Base-by-base conservation (phyloP, 2,888 invertebrate genomes). In the Boloria euphrosyne region DNA sequence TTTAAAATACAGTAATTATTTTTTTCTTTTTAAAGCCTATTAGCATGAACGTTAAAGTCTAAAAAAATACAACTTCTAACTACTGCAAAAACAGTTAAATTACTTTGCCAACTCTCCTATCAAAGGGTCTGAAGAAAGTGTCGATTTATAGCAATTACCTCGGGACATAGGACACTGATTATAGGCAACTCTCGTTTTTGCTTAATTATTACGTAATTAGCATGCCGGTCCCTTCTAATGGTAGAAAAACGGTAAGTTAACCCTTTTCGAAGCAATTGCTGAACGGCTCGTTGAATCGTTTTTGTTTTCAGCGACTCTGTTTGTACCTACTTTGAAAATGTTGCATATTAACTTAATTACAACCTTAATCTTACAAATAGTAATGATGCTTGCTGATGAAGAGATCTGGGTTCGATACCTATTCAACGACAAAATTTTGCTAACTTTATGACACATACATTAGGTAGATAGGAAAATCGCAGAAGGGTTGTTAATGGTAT, bases 121-220 rank as follows among this genome's bases (percentile, higher is more conserved):
- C 52, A 59, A 65, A 65, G 58, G 58, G 38, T 59, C 51, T n/a
- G 38, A 38, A 31, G 51, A 61, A 69, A 68, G 70, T 65, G 64
- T 69, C 69, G 58, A 69, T 69, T 71, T 69, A 60, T 66, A 69
- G 51, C 63, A 70, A 71, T 71, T 66, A 70, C 61, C 54, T 50
- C 31, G 57, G 60, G 63, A 66, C 59, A 69, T 60, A 49, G 58
- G 62, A 55, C 59, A 57, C 66, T 69, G 68, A 70, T 70, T 68
- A 70, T 60, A 70, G 65, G 60, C 57, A 49, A 47, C 62, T 51
- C 44, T 51, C 58, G 64, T 64, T 64, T 64, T 58, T 64, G 64
- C 51, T 64, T 60, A 68, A 65, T 68, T 63, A 65, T 61, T 64
- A 60, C 43, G 54, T 67, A 67, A 67, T 67, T 67, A 64, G 59